A percentile compares a stretch with the other conserved stretches of the same genome.
These are phyloP conservation scores for Geopemphigus sp. DNA, from an alignment of 1,140 invertebrate genomes.

Conservation along the genomic window DNA sequence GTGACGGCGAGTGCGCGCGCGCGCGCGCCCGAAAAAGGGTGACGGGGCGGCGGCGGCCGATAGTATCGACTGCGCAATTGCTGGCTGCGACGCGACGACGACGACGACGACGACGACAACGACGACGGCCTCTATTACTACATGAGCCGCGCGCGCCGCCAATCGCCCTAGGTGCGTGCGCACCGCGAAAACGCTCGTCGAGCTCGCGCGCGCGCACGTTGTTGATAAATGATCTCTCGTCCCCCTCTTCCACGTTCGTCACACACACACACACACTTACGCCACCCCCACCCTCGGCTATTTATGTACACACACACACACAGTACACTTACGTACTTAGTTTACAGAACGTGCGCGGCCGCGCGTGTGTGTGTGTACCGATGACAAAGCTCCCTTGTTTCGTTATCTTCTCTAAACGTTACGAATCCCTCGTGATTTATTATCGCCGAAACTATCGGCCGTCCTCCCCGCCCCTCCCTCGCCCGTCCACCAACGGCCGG, in stretches of 20 bases:
- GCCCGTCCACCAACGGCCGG: not conserved
- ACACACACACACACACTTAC: no score
- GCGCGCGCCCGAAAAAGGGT: not conserved
- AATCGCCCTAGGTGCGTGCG: not conserved
- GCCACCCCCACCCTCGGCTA: not conserved
- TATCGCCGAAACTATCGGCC: slow-evolving; percentile 17
- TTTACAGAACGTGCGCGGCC: no score
- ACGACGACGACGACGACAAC: not conserved
- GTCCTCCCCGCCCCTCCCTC: no score
- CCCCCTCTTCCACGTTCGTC: no score
- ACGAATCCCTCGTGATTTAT: slow-evolving; percentile 47
- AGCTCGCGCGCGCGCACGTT: not conserved
- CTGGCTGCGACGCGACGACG: slow-evolving; percentile 23
- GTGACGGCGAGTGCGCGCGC: not conserved
- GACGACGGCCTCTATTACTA: not conserved
- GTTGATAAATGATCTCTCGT: slow-evolving; percentile 39
- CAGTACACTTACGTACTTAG: no score
- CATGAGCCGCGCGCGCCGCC: not conserved
- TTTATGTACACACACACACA: not conserved
- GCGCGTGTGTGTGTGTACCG: not conserved
- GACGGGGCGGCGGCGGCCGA: slow-evolving; percentile 14
- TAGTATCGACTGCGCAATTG: slow-evolving; percentile 45
- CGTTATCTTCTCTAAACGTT: slow-evolving; percentile 45
- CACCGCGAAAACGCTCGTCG: not conserved
- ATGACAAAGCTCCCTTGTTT: slow-evolving; percentile 49